A percentile compares a stretch with the other conserved stretches of the same genome.
These are phyloP conservation scores for Urocyon cinereoargenteus DNA, from an alignment of 2,797 vertebrate genomes.

Conservation along the genomic window DNA sequence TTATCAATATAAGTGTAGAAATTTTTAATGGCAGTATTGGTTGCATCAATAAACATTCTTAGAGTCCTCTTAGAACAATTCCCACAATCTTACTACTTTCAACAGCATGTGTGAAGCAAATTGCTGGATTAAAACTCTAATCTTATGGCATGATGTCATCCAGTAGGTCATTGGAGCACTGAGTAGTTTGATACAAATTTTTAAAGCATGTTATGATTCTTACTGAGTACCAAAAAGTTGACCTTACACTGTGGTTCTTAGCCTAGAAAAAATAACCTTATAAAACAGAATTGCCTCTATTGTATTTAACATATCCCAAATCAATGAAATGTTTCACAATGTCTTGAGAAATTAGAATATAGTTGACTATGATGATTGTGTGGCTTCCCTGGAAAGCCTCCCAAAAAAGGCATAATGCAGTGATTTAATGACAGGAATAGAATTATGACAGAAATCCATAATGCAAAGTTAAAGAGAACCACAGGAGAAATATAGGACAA, in stretches of 20 bases:
- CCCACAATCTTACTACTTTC: not conserved
- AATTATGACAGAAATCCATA: slow-evolving; percentile 65
- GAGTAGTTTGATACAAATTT: slow-evolving; percentile 51
- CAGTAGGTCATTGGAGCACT: slow-evolving; percentile 35
- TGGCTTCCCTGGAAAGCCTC: slow-evolving; percentile 66
- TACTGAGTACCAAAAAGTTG: slow-evolving; percentile 26
- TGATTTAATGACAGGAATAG: slow-evolving; percentile 47
- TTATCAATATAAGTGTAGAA: slow-evolving; percentile 2
- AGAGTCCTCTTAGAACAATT: slow-evolving; percentile 8
- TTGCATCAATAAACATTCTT: slow-evolving; percentile 32
- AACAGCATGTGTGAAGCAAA: slow-evolving; percentile 49
- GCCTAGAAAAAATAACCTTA: slow-evolving; percentile 43
- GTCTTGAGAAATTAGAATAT: slow-evolving; percentile 66
- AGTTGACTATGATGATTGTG: slow-evolving; percentile 69
- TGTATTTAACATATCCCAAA: slow-evolving; percentile 58
- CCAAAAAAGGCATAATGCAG: slow-evolving; percentile 39
- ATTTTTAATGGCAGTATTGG: not conserved
- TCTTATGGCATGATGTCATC: slow-evolving; percentile 45
- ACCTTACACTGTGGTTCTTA: slow-evolving; percentile 12
- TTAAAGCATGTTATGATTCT: slow-evolving; percentile 22
- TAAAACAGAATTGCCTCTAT: slow-evolving; percentile 50
- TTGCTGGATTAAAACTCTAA: slow-evolving; percentile 33
- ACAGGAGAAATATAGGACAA: slow-evolving; percentile 7
- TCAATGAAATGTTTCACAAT: slow-evolving; percentile 56
- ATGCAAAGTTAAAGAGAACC: slow-evolving; percentile 31